Evolutionary conservation across 92 coral and sea anemone species (phyloP).

Genomic region (Hydrozoanthus gracilis): DNA sequence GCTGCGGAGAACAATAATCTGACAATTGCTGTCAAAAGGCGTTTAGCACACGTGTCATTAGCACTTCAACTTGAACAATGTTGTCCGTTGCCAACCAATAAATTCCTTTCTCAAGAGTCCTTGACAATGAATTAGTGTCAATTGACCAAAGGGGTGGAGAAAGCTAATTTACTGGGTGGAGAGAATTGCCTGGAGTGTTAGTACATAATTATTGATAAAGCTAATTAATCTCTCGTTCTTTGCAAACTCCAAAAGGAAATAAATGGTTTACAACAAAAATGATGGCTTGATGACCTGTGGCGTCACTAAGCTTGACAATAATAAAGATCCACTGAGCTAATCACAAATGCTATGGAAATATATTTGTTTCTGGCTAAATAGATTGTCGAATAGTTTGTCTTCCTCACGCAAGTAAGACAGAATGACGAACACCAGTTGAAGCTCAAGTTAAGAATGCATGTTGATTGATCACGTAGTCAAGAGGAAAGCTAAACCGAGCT

Average conservation of each 20-base stretch:
- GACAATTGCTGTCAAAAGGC: constrained; percentile 27
- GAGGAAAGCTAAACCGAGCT: not conserved
- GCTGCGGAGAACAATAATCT: constrained; percentile 25
- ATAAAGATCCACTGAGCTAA: not conserved
- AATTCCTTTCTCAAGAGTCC: constrained; percentile 47
- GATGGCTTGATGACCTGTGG: constrained; percentile 44
- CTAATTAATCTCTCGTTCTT: constrained; percentile 70
- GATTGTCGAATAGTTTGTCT: not conserved
- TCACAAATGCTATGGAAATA: constrained; percentile 2
- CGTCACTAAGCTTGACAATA: constrained; percentile 36
- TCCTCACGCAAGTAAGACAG: not conserved
- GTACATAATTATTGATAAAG: constrained; percentile 60
- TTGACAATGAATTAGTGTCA: constrained; percentile 56
- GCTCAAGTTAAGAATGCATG: not conserved
- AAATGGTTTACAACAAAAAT: constrained; percentile 40
- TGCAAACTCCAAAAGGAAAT: constrained; percentile 45
- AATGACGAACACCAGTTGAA: not conserved
- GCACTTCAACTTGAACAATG: constrained; percentile 56
- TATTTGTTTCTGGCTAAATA: not conserved
- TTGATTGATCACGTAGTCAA: not conserved
- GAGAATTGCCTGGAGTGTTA: constrained; percentile 84
- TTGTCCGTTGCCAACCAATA: constrained; percentile 67
- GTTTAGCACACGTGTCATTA: constrained; percentile 82
- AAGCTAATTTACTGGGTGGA: constrained; percentile 88
- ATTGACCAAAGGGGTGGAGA: constrained; percentile 88